Percentiles rank a stretch among this genome's conserved stretches.
These are phyloP conservation scores for Heliconius nattereri DNA, from an alignment of 1,140 invertebrate genomes.

Conservation along the genomic window DNA sequence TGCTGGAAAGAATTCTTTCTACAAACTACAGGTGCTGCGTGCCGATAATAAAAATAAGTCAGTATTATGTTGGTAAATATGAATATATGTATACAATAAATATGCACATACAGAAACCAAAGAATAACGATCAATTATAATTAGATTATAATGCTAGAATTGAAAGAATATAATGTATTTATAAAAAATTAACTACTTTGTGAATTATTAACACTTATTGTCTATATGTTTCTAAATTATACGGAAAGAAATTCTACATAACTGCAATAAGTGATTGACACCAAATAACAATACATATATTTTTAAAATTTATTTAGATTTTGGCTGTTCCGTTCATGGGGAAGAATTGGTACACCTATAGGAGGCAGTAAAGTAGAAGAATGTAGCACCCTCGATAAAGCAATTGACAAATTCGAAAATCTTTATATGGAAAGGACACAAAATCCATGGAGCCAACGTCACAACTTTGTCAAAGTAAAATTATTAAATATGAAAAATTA, in stretches of 20 bases:
- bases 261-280: too few species aligned
- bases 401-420: constrained; percentile 85
- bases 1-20: constrained; percentile 94
- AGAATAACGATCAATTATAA: too few species aligned
- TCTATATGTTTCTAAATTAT: too few species aligned
- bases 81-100: too few species aligned
- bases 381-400: constrained; percentile 81
- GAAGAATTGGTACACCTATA: constrained; percentile 96
- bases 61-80: constrained; percentile 25
- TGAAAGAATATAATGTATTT: too few species aligned
- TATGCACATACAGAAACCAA: too few species aligned
- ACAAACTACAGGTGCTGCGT: constrained; percentile 96
- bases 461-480: constrained; percentile 88
- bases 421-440: constrained; percentile 93
- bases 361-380: constrained; percentile 90
- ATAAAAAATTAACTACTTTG: too few species aligned
- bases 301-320: constrained; percentile 79
- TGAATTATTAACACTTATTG: too few species aligned
- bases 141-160: too few species aligned
- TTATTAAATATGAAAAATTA: background rate
- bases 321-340: constrained; percentile 96
- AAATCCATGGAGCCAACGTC: constrained; percentile 87
- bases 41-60: constrained; percentile 85
- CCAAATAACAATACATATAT: too few species aligned
- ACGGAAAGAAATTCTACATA: too few species aligned